Percentiles rank a stretch among this genome's conserved stretches.
Conservation (phyloP, 2,888 invertebrate species). For the Megamerina dolium region DNA sequence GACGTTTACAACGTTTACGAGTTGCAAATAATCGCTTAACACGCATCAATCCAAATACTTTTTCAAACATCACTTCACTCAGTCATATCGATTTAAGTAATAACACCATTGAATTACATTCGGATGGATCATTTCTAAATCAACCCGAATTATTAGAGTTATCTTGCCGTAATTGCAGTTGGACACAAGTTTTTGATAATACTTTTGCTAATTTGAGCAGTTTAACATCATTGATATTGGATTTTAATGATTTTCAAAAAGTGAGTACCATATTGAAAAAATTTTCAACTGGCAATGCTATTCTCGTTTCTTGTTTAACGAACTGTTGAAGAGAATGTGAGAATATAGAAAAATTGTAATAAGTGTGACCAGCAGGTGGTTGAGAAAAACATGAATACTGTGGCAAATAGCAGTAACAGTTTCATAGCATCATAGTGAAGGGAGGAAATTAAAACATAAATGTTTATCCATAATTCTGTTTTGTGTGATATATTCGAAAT, state of each 20-base stretch:
- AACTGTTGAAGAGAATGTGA: neutral
- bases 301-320: no score
- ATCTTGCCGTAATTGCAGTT: conserved; percentile 43
- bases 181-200: conserved; percentile 41
- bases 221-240: conserved; percentile 43
- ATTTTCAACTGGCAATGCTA: neutral
- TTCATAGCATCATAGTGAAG: no score
- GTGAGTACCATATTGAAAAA: no score
- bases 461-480: no score
- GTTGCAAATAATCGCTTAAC: conserved; percentile 43
- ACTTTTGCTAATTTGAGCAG: conserved; percentile 43
- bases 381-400: no score
- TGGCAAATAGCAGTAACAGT: no score
- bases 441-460: no score
- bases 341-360: neutral
- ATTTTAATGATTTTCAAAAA: conserved; percentile 42
- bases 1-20: conserved; percentile 39
- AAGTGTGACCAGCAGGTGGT: no score
- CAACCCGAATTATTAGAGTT: conserved; percentile 41
- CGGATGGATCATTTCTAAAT: conserved; percentile 39
- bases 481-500: no score
- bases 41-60: conserved; percentile 41
- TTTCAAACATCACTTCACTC: conserved; percentile 38
- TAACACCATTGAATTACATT: conserved; percentile 40
- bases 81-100: conserved; percentile 43